These are phyloP conservation scores for Cephus sareptanus DNA, from an alignment of 2,888 invertebrate species.

Conservation along the genomic window DNA sequence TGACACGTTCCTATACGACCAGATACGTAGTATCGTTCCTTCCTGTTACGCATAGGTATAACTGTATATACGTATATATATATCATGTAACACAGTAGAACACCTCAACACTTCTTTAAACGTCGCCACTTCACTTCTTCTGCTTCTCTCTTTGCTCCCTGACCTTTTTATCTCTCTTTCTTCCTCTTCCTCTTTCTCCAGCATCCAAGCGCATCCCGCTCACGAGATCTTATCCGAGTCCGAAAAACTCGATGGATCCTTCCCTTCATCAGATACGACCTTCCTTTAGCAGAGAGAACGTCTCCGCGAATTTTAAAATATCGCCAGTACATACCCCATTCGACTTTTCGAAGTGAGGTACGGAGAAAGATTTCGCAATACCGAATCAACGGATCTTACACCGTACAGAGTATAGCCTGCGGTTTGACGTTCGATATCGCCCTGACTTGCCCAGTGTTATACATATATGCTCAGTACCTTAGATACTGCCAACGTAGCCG, in stretches of 20 bases:
- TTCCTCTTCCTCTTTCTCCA: background rate
- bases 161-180: background rate
- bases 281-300: background rate
- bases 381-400: background rate
- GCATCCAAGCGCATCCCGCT: background rate
- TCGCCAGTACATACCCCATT: background rate
- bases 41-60: background rate
- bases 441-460: background rate
- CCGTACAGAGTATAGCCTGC: background rate
- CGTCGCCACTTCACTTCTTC: background rate
- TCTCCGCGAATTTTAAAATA: background rate
- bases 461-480: background rate
- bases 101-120: background rate
- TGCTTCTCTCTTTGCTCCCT: background rate
- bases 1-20: background rate
- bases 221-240: background rate
- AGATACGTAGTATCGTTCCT: background rate
- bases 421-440: background rate
- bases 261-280: background rate
- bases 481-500: conserved; percentile 1
- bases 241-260: background rate
- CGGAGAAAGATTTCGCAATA: background rate
- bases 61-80: background rate
- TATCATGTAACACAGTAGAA: background rate
- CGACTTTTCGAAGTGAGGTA: background rate